Evolutionary conservation across 2,888 invertebrate genomes (phyloP).

Genomic region (Eupsilia transversa): DNA sequence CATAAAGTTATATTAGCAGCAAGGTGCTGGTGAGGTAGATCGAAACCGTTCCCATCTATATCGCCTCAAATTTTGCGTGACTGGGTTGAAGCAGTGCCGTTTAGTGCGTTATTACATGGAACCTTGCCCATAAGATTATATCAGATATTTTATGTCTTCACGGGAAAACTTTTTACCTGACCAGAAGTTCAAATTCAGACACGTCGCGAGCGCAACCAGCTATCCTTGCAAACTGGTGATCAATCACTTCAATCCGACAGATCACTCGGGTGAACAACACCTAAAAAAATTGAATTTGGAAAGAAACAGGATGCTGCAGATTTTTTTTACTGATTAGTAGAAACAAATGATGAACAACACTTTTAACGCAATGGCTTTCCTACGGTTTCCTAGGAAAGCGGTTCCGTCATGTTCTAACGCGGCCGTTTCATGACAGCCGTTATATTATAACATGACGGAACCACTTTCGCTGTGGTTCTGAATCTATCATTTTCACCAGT

Average conservation of each 20-base stretch:
- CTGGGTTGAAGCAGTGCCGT: slow-evolving; percentile 40
- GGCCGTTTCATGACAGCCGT: background rate
- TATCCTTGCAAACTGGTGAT: background rate
- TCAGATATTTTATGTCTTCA: slow-evolving; percentile 51
- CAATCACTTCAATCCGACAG: background rate
- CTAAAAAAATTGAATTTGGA: no score
- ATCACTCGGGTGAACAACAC: background rate
- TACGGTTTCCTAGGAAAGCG: background rate
- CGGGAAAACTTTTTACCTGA: slow-evolving; percentile 47
- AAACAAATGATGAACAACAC: background rate
- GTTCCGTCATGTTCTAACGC: no score
- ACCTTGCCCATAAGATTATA: slow-evolving; percentile 49
- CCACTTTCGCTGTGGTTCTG: no score
- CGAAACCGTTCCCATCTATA: background rate
- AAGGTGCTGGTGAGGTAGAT: background rate
- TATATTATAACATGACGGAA: no score
- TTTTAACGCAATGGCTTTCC: background rate
- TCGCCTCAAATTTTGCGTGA: slow-evolving; percentile 39
- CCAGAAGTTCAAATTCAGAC: slow-evolving; percentile 42
- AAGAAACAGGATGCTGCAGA: no score
- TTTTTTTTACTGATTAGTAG: background rate
- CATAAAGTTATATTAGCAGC: background rate
- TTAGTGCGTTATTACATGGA: slow-evolving; percentile 42
- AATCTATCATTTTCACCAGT: background rate
- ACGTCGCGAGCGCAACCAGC: slow-evolving; percentile 8